Conservation (phyloP, 2,113 vertebrate genomes). For the Isurus oxyrinchus region DNA sequence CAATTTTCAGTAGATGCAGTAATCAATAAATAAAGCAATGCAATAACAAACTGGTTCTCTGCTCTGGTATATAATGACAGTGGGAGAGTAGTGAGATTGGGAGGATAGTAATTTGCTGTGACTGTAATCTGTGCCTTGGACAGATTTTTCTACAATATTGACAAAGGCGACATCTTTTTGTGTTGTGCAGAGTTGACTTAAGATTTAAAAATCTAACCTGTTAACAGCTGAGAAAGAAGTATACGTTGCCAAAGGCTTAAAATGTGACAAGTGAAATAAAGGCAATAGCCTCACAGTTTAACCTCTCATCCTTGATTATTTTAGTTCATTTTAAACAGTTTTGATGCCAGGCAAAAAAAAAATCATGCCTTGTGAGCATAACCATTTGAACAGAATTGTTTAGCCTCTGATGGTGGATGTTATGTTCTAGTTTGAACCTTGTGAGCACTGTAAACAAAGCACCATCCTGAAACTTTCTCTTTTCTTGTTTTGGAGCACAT, state of each 20-base stretch:
- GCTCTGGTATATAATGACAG: conserved; percentile 16
- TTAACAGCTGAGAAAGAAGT: conserved; percentile 9
- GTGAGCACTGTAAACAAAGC: background rate
- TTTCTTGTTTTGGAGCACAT: background rate
- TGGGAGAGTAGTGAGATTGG: background rate
- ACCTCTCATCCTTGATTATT: conserved; percentile 24
- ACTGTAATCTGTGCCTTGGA: conserved; percentile 27
- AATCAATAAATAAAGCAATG: conserved; percentile 35
- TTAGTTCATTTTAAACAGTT: background rate
- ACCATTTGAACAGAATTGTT: background rate
- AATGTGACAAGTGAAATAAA: conserved; percentile 25
- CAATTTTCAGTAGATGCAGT: conserved; percentile 22
- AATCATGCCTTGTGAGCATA: background rate
- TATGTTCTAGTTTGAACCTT: background rate
- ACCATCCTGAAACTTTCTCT: background rate
- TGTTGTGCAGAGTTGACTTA: conserved; percentile 15
- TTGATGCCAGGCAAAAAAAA: conserved; percentile 7
- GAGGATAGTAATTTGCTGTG: conserved; percentile 32
- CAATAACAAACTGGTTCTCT: background rate
- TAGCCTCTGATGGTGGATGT: conserved; percentile 4
- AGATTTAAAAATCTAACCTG: conserved; percentile 27
- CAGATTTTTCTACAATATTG: conserved; percentile 23
- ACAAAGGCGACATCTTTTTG: conserved; percentile 22
- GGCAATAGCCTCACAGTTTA: background rate
- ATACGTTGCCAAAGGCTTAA: background rate